Evolutionary conservation across 2,888 invertebrate species (phyloP), one percentile per base, ranked within the genome.

Genomic region (Iphiclides podalirius): DNA sequence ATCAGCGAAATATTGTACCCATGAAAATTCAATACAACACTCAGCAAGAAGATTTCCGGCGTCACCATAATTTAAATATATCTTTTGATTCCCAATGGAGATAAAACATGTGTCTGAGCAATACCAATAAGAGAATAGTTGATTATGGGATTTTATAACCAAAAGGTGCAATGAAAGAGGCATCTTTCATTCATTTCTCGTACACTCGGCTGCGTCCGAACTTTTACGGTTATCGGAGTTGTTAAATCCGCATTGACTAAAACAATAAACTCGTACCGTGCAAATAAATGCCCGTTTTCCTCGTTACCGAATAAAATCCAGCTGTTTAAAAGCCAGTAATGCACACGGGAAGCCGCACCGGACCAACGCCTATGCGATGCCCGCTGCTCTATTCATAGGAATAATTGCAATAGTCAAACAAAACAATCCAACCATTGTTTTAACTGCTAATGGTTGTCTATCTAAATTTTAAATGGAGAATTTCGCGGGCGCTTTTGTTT

Each of bases 251-350:
- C 62, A 64, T 67, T 73, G 61, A 63, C 65, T 61, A 66, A 64
- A 68, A 72, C 67, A 66, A 70, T 73, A 76, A 76, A 77, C 60
- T 60, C 59, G 63, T 68, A 69, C 63, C 61, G 58, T 65, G 63
- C 65, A 71, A 70, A 73, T 69, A 69, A 77, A 75, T 74, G 61
- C 70, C 70, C 67, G 70, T 70, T 75, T 70, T 64, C 66, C 71
- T 67, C 57, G 61, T 63, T 66, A 60, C 58, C 60, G 65, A 64
- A 66, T 70, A 64, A 70, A 73, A 75, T 70, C 66, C 67, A 61
- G 59, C 61, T 54, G 61, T 70, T 72, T 75, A 73, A 75, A 71
- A 67, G 65, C 61, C 59, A 60, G 62, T 66, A 67, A 72, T 68
- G 64, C 64, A 66, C 61, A 55, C 57, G 59, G 65, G 60, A 60